A percentile compares a stretch with the other conserved stretches of the same genome.
These are phyloP conservation scores for Hexactinellida sp. DNA, from an alignment of 37 sponge, comb jelly and placozoan genomes.

Conservation along the genomic window DNA sequence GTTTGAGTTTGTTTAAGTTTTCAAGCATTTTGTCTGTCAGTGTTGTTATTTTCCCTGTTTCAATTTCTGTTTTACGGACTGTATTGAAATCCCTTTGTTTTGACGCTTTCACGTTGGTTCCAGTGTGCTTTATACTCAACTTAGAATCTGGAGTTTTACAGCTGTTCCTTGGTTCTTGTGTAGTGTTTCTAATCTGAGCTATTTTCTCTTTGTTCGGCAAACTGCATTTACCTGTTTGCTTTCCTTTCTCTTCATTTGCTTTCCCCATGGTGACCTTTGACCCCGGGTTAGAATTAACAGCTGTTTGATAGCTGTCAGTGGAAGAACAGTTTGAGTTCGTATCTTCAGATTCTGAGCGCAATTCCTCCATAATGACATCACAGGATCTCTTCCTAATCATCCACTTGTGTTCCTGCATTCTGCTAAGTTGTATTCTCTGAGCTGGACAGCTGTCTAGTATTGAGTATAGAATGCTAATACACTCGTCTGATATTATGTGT, in stretches of 20 bases:
- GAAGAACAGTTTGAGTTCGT: not conserved
- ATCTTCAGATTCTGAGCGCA: not conserved
- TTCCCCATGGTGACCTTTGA: not conserved
- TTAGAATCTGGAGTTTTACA: not conserved
- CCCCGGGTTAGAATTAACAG: not conserved
- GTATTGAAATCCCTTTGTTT: not conserved
- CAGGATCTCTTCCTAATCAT: constrained; percentile 6
- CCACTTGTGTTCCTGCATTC: constrained; percentile 10
- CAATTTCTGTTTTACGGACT: not conserved
- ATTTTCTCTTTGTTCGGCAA: not conserved
- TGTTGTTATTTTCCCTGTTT: not conserved
- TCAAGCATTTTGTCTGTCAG: constrained; percentile 15
- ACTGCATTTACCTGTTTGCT: not conserved
- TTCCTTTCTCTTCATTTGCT: not conserved
- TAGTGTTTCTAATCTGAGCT: not conserved
- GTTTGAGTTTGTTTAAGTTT: constrained; percentile 8
- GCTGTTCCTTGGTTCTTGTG: not conserved
- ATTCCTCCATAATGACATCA: not conserved
- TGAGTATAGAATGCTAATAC: not conserved
- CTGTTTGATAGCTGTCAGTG: not conserved
- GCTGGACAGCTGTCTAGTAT: constrained; percentile 9
- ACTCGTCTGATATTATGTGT: not conserved
- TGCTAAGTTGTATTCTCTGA: not conserved
- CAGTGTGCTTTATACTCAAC: not conserved
- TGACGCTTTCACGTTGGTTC: not conserved